phyloP scores from a whole-genome alignment of 2,113 vertebrate genomes.

The Lasiurus borealis region DNA sequence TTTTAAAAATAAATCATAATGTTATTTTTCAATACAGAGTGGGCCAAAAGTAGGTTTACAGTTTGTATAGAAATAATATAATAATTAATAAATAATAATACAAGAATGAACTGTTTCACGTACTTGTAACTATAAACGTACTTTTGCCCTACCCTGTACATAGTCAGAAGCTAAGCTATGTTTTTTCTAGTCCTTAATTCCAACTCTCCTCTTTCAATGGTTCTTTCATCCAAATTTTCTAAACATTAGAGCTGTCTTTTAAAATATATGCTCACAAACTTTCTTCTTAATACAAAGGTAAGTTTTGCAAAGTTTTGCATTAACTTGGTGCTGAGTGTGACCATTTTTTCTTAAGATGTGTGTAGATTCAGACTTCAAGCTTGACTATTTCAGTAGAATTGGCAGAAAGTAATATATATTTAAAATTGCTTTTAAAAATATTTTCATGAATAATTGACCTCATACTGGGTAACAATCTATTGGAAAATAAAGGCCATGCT shows the following conservation, averaged over 20 bases:
- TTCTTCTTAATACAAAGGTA: background rate
- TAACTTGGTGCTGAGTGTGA: background rate
- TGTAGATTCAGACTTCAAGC: background rate
- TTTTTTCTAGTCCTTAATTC: constrained; percentile 11
- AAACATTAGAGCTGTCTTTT: background rate
- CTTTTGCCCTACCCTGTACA: background rate
- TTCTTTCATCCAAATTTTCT: background rate
- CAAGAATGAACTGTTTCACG: no score
- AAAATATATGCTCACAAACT: background rate
- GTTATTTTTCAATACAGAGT: background rate
- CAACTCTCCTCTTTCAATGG: background rate
- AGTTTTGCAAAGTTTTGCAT: background rate
- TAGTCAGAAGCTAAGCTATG: background rate
- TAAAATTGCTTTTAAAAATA: background rate
- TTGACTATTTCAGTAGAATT: background rate
- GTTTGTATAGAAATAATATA: no score
- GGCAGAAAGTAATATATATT: background rate
- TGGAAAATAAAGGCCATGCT: constrained; percentile 29
- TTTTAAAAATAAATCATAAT: background rate
- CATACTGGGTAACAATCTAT: constrained; percentile 27
- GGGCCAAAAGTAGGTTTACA: no score
- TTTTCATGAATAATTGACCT: constrained; percentile 1
- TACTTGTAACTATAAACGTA: no score
- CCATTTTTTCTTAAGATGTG: constrained; percentile 14
- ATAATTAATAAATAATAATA: no score